phyloP scores from a whole-genome alignment of 2,797 vertebrate species.

The Odontamblyopus lacepedii region DNA sequence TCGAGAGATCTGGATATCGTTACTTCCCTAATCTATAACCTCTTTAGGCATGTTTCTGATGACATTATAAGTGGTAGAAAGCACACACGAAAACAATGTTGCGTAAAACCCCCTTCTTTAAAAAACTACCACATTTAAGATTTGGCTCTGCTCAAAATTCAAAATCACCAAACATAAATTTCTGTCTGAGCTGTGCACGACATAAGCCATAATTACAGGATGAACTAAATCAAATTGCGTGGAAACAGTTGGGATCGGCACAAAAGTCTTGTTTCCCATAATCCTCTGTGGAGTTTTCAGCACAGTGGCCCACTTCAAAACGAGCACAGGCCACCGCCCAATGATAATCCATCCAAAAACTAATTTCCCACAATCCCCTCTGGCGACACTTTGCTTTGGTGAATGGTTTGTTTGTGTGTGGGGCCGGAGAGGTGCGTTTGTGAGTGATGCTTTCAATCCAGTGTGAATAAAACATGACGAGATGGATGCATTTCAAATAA shows the following conservation, averaged over 20 bases:
- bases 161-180: constrained; percentile 9
- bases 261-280: constrained; percentile 54
- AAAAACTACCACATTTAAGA: background rate
- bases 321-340: constrained; percentile 28
- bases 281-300: constrained; percentile 36
- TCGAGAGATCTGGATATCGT: too few relatives aligned
- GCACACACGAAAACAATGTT: background rate
- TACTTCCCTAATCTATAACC: too few relatives aligned
- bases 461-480: background rate
- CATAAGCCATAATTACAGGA: constrained; percentile 52
- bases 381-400: constrained; percentile 58
- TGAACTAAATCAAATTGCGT: constrained; percentile 32
- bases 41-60: background rate
- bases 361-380: constrained; percentile 63
- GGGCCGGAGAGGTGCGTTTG: constrained; percentile 13
- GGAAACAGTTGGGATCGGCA: constrained; percentile 40
- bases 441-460: background rate
- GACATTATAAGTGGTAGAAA: background rate
- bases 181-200: constrained; percentile 28
- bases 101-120: background rate
- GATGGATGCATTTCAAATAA: background rate
- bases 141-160: background rate
- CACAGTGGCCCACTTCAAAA: constrained; percentile 48
- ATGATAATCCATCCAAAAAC: constrained; percentile 67
- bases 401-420: constrained; percentile 53